Evolutionary conservation across 2,113 vertebrate genomes (phyloP).

Genomic region (Petrocephalus zakoni): DNA sequence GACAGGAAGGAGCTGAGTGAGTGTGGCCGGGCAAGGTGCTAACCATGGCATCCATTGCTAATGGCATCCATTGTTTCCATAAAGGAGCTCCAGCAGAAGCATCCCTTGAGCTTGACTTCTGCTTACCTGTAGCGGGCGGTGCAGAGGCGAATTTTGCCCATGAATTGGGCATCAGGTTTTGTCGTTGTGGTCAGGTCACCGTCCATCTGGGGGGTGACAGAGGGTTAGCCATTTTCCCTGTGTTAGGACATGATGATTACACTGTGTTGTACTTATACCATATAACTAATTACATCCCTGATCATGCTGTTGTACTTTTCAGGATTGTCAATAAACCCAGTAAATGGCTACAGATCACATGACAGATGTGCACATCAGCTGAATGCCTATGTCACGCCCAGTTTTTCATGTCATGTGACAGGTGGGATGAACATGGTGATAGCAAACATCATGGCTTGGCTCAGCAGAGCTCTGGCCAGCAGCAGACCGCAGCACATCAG

Average conservation of each 20-base stretch:
- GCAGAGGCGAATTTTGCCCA: constrained; percentile 91
- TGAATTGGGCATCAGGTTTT: constrained; percentile 83
- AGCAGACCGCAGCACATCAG: not conserved
- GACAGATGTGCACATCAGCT: not conserved
- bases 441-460: not conserved
- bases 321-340: not conserved
- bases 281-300: not conserved
- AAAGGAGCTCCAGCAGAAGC: not conserved
- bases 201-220: constrained; percentile 74
- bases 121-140: constrained; percentile 92
- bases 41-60: not conserved
- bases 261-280: too few species aligned
- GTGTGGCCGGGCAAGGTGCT: not conserved
- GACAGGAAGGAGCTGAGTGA: not conserved
- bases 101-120: not conserved
- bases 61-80: too few species aligned
- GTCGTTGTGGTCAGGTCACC: constrained; percentile 74
- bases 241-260: not conserved
- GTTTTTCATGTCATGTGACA: not conserved
- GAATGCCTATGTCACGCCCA: not conserved
- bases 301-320: not conserved
- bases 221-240: not conserved
- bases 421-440: not conserved
- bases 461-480: not conserved
- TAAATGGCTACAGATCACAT: not conserved